These are phyloP conservation scores for Petaurus breviceps DNA, from an alignment of 2,113 vertebrate species.

Conservation along the genomic window DNA sequence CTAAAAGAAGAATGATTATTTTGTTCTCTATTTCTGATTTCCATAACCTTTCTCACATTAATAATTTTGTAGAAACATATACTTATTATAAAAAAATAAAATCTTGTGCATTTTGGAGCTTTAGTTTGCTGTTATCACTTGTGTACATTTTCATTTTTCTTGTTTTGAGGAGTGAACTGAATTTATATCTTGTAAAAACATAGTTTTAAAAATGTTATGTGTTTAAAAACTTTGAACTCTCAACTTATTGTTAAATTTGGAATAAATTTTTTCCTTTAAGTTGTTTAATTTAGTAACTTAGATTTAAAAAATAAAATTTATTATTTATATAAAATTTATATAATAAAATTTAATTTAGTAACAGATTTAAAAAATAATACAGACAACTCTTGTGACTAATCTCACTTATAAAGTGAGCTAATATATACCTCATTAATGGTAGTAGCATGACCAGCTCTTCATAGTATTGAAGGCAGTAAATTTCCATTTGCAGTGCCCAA, in stretches of 20 bases:
- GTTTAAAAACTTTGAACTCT: background rate
- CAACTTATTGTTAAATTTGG: background rate
- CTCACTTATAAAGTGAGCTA: background rate
- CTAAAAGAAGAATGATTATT: background rate
- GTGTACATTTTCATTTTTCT: conserved; percentile 69
- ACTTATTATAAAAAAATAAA: conserved; percentile 61
- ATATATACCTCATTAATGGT: background rate
- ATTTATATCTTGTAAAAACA: conserved; percentile 64
- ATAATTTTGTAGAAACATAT: conserved; percentile 63
- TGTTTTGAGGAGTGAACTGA: conserved; percentile 60
- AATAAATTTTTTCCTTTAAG: background rate
- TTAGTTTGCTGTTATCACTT: conserved; percentile 66
- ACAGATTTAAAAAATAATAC: background rate
- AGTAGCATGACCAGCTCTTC: background rate
- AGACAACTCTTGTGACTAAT: background rate
- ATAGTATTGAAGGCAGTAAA: background rate
- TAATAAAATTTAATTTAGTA: background rate
- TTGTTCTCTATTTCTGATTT: conserved; percentile 39
- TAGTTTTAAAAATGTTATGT: conserved; percentile 10
- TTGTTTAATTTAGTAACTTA: background rate
- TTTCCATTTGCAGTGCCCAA: background rate
- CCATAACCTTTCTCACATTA: conserved; percentile 51
- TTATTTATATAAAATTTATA: too few species aligned
- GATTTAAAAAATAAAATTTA: background rate
- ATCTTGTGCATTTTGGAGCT: conserved; percentile 52